phyloP scores from a whole-genome alignment of 2,888 invertebrate genomes.

The Xestia c-nigrum region DNA sequence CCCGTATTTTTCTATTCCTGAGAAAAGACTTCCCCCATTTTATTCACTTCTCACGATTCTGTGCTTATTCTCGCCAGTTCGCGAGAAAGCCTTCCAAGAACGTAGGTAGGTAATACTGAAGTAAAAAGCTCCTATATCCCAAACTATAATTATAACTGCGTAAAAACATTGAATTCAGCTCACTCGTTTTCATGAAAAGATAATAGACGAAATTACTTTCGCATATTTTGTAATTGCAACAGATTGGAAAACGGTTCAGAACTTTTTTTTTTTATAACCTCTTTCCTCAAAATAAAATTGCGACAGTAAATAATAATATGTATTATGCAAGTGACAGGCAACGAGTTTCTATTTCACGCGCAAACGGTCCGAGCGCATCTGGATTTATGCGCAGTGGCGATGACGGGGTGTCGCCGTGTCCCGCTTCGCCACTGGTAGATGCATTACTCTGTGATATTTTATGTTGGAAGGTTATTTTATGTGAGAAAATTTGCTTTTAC shows the following conservation, averaged over 20 bases:
- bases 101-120: too few species aligned
- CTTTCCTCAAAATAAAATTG: constrained; percentile 41
- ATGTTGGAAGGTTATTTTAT: constrained; percentile 12
- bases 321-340: constrained; percentile 73
- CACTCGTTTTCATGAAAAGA: too few species aligned
- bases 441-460: constrained; percentile 55
- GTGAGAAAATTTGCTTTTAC: background rate
- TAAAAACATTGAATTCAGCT: too few species aligned
- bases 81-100: too few species aligned
- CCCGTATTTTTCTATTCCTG: too few species aligned
- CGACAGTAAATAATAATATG: constrained; percentile 60
- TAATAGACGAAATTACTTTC: too few species aligned
- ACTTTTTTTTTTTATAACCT: constrained; percentile 18
- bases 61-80: too few species aligned
- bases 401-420: constrained; percentile 54
- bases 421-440: constrained; percentile 58
- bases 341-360: constrained; percentile 82
- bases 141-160: too few species aligned
- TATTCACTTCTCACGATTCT: too few species aligned
- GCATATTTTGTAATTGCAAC: too few species aligned
- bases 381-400: constrained; percentile 78
- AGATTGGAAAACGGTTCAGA: background rate
- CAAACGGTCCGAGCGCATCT: constrained; percentile 74
- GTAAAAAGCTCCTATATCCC: too few species aligned
- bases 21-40: too few species aligned